phyloP scores from a whole-genome alignment of 2,888 invertebrate genomes.

The Ennomos quercinarius region DNA sequence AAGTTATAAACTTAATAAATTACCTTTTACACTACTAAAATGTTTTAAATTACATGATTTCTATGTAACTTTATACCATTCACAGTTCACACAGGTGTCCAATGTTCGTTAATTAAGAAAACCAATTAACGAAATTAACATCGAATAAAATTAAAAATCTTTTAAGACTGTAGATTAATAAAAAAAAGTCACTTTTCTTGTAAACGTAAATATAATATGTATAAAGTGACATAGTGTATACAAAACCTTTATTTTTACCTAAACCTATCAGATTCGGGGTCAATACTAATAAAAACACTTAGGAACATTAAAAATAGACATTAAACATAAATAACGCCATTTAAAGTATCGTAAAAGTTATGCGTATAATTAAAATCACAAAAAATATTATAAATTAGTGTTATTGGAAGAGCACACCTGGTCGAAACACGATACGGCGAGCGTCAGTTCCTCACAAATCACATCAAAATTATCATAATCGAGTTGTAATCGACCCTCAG shows the following conservation, averaged over 20 bases:
- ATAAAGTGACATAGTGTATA: no score
- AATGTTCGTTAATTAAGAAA: no score
- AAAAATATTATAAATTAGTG: slow-evolving; percentile 30
- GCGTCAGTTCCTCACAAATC: slow-evolving; percentile 20
- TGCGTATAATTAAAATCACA: slow-evolving; percentile 30
- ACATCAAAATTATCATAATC: slow-evolving; percentile 15
- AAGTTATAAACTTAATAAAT: no score
- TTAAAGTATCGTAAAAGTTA: slow-evolving; percentile 32
- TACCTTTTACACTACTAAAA: no score
- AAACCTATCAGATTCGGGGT: slow-evolving; percentile 15
- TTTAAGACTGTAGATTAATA: no score
- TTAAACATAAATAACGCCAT: slow-evolving; percentile 28
- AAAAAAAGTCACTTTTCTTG: no score
- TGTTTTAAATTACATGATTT: no score
- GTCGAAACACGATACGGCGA: slow-evolving; percentile 29
- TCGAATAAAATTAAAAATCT: no score
- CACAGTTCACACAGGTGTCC: no score
- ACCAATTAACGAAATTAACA: no score
- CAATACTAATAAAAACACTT: slow-evolving; percentile 11
- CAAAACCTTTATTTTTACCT: neutral
- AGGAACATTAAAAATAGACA: slow-evolving; percentile 7
- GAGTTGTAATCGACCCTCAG: slow-evolving; percentile 1
- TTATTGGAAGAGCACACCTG: slow-evolving; percentile 44
- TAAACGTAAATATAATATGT: no score
- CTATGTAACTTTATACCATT: no score